phyloP scores from a whole-genome alignment of 2,113 vertebrate genomes.

The Scortum barcoo region DNA sequence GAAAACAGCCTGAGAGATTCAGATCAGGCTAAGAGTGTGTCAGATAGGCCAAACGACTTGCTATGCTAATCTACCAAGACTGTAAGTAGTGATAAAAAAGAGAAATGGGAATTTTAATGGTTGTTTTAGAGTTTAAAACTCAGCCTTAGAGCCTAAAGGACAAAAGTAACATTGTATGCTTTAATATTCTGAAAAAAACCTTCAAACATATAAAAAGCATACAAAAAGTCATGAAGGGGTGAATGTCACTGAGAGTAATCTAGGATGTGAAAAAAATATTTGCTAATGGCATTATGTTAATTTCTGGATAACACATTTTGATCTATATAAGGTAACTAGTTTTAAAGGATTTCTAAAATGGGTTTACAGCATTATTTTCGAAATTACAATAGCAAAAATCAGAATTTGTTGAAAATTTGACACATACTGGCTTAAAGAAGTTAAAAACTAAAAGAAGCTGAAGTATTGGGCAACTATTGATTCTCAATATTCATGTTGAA shows the following conservation, averaged over 20 bases:
- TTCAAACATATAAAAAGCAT: neutral
- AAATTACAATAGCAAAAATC: neutral
- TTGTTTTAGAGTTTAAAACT: neutral
- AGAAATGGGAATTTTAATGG: neutral
- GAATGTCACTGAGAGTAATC: neutral
- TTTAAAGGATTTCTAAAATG: neutral
- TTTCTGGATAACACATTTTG: neutral
- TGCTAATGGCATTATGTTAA: too few species aligned
- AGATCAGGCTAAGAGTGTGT: neutral
- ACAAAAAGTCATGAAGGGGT: neutral
- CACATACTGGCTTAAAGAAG: too few species aligned
- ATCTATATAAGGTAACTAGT: neutral
- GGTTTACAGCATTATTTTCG: neutral
- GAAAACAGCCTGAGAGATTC: conserved; percentile 14
- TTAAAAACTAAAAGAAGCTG: neutral
- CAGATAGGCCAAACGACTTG: conserved; percentile 15
- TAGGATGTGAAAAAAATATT: too few species aligned
- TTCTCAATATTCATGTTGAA: neutral
- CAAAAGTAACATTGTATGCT: neutral
- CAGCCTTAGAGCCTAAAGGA: neutral
- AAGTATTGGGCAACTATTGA: neutral
- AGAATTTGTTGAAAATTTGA: too few species aligned
- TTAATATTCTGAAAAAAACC: neutral
- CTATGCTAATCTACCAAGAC: conserved; percentile 1
- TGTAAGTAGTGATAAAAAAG: conserved; percentile 1